A percentile compares a stretch with the other conserved stretches of the same genome.
Conservation (phyloP, 2,113 vertebrate genomes). For the Ochotona princeps region DNA sequence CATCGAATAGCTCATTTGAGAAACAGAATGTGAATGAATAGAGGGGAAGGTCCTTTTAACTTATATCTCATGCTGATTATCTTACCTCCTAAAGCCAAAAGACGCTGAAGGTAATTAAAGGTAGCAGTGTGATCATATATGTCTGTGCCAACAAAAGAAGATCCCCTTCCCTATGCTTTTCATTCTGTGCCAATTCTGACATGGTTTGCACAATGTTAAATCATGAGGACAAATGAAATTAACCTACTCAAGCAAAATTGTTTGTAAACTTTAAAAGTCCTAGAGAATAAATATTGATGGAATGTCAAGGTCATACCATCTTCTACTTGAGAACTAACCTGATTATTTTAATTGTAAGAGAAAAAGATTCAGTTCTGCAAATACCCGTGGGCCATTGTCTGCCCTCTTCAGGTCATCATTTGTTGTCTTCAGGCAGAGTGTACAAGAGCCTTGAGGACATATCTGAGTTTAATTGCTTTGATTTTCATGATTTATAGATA, state of each 20-base stretch:
- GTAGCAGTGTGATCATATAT: not conserved
- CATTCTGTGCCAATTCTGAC: not conserved
- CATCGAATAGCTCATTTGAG: constrained; percentile 41
- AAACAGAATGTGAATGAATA: not conserved
- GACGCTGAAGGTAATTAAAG: not conserved
- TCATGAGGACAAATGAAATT: not conserved
- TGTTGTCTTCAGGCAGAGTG: not conserved
- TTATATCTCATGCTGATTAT: not conserved
- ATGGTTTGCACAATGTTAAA: not conserved
- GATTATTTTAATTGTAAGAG: constrained; percentile 5
- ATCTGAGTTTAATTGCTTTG: constrained; percentile 23
- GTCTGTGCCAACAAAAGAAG: not conserved
- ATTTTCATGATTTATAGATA: not conserved
- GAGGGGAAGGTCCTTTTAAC: not conserved
- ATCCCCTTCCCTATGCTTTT: too few relatives aligned
- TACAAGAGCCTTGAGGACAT: not conserved
- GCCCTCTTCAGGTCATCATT: not conserved
- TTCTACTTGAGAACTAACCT: not conserved
- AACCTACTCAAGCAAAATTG: not conserved
- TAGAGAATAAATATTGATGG: constrained; percentile 1
- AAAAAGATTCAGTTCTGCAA: not conserved
- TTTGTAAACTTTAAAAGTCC: not conserved
- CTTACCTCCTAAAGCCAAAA: not conserved
- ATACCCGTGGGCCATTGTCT: not conserved
- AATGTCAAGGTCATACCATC: not conserved